A percentile compares a stretch with the other conserved stretches of the same genome.
Evolutionary conservation across 2,113 vertebrate genomes (phyloP).

Genomic region (Craseonycteris thonglongyai): DNA sequence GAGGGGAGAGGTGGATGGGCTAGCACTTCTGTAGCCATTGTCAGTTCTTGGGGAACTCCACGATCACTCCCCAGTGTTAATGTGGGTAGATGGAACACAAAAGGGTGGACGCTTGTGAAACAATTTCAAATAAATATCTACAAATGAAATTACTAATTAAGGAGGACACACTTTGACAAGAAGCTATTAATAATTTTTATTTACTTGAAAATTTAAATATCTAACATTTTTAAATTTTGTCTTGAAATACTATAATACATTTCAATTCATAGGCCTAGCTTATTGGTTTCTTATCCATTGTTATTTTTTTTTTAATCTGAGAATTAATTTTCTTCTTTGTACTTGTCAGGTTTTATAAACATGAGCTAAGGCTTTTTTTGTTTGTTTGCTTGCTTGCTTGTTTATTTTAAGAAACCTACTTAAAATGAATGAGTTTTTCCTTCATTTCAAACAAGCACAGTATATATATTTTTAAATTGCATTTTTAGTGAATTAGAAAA

Average conservation of each 20-base stretch:
- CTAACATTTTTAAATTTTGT: background rate
- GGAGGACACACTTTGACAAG: background rate
- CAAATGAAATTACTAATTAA: slow-evolving; percentile 41
- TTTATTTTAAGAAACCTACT: background rate
- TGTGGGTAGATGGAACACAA: background rate
- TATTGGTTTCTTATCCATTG: background rate
- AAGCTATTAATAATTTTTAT: slow-evolving; percentile 34
- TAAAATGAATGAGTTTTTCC: slow-evolving; percentile 46
- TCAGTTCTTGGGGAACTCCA: background rate
- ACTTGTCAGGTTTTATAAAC: slow-evolving; percentile 38
- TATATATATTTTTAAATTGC: slow-evolving; percentile 48
- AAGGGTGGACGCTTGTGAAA: background rate
- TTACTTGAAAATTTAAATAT: slow-evolving; percentile 35
- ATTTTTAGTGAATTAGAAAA: slow-evolving; percentile 47
- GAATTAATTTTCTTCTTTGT: slow-evolving; percentile 46
- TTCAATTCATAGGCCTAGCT: background rate
- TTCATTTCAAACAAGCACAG: background rate
- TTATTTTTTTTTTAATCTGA: background rate
- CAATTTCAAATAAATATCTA: background rate
- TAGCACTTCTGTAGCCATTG: background rate
- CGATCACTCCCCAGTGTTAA: background rate
- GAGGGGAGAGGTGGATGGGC: background rate
- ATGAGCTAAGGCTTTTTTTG: background rate
- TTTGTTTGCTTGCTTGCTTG: too few species aligned
- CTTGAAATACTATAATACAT: slow-evolving; percentile 32